Percentiles rank a stretch among this genome's conserved stretches.
Evolutionary conservation across 92 coral and sea anemone genomes (phyloP).

Genomic region (Meandrina meandrites): DNA sequence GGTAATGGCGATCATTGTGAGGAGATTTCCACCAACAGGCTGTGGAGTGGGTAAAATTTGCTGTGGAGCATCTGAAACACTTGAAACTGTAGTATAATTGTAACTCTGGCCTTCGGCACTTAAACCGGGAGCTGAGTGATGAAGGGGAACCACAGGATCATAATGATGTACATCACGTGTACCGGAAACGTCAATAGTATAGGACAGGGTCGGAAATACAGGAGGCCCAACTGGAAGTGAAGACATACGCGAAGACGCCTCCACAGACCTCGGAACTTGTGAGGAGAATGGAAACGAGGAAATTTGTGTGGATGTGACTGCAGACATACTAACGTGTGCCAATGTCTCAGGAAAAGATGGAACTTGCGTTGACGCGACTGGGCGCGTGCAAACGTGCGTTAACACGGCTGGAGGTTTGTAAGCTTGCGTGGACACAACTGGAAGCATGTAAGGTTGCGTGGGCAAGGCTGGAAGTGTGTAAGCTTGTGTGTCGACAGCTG

Average conservation of each 20-base stretch:
- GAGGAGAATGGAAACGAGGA: neutral
- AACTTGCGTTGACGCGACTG: neutral
- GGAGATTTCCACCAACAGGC: slow-evolving; percentile 21
- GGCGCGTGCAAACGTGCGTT: neutral
- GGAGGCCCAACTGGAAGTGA: neutral
- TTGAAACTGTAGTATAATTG: neutral
- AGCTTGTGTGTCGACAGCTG: no score
- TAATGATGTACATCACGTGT: neutral
- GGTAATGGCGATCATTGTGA: slow-evolving; percentile 31
- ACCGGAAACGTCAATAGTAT: neutral
- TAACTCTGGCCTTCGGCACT: neutral
- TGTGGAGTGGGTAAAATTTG: neutral
- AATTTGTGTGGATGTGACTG: no score
- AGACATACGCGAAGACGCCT: neutral
- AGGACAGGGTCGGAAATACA: neutral
- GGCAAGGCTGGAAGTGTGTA: no score
- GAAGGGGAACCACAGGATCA: neutral
- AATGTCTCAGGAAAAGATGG: no score
- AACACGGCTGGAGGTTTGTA: neutral
- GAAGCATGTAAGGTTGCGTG: neutral
- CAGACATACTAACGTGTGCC: no score
- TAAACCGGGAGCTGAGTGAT: neutral
- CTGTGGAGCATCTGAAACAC: neutral
- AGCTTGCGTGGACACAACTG: neutral
- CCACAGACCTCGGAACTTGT: neutral